Percentiles rank a stretch among this genome's conserved stretches.
These are phyloP conservation scores for Capitulum mitella DNA, from an alignment of 2,888 invertebrate genomes.

Conservation along the genomic window DNA sequence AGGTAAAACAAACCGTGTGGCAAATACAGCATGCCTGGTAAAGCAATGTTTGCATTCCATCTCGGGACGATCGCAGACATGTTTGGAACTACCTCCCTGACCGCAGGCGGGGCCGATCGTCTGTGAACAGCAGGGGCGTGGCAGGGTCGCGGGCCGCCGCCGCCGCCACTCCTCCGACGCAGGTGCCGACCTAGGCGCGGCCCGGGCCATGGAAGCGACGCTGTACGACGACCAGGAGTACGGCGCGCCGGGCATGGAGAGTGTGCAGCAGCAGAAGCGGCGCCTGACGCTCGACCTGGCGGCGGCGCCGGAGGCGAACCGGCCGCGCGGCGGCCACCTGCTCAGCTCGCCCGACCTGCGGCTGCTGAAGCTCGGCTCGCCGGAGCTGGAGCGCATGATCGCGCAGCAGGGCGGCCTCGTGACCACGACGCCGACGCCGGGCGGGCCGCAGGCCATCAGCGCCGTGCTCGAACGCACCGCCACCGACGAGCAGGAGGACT, in stretches of 20 bases:
- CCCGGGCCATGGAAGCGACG: background rate
- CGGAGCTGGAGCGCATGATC: conserved; percentile 83
- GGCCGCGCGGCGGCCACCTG: conserved; percentile 46
- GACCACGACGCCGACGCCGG: conserved; percentile 44
- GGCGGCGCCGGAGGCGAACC: background rate
- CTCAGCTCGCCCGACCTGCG: conserved; percentile 78
- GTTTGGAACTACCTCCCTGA: no score
- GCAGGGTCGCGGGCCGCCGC: no score
- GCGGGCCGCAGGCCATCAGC: conserved; percentile 51
- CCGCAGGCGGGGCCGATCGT: no score
- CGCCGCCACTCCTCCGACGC: no score
- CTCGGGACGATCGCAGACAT: no score
- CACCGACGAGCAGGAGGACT: conserved; percentile 84
- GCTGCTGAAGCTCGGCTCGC: conserved; percentile 75
- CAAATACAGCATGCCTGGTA: no score
- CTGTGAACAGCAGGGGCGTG: no score
- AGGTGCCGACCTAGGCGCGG: background rate
- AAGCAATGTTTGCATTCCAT: no score
- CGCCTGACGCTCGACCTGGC: background rate
- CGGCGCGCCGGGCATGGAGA: background rate
- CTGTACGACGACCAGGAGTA: conserved; percentile 19
- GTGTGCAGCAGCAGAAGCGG: conserved; percentile 11
- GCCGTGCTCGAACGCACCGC: conserved; percentile 51
- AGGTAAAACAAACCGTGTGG: no score
- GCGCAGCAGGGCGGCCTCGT: conserved; percentile 48